phyloP scores from a whole-genome alignment of 2,888 invertebrate species.

The Thysanoteuthis rhombus region DNA sequence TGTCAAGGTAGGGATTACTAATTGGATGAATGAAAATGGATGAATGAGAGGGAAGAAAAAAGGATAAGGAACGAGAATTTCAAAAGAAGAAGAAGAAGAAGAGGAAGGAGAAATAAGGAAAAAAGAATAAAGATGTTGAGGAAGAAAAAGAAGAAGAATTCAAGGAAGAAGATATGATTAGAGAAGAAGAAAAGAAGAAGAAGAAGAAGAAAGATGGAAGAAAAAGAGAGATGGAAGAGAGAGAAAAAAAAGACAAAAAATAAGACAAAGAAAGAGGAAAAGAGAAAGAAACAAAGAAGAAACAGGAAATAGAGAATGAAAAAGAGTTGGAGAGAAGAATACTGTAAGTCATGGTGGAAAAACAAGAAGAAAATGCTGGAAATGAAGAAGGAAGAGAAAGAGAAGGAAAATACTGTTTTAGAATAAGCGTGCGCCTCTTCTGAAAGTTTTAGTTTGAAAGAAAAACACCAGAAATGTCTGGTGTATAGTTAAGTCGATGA shows the following conservation, averaged over 20 bases:
- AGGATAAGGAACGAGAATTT: background rate
- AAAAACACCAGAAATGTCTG: background rate
- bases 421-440: background rate
- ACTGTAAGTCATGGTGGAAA: rapidly evolving
- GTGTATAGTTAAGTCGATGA: background rate
- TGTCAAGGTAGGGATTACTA: background rate
- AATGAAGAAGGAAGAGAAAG: background rate
- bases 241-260: background rate
- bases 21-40: background rate
- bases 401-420: background rate
- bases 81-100: background rate
- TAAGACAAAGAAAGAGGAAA: background rate
- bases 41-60: background rate
- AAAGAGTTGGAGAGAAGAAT: background rate
- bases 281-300: background rate
- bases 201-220: background rate
- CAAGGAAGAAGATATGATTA: background rate
- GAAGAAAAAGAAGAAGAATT: background rate
- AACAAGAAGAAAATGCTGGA: background rate
- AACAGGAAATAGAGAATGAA: background rate
- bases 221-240: background rate
- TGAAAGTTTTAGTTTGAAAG: background rate
- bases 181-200: background rate
- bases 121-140: background rate
- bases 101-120: background rate